These are phyloP conservation scores for Pantherophis vulpinus DNA, from an alignment of 2,797 vertebrate genomes.

Conservation along the genomic window DNA sequence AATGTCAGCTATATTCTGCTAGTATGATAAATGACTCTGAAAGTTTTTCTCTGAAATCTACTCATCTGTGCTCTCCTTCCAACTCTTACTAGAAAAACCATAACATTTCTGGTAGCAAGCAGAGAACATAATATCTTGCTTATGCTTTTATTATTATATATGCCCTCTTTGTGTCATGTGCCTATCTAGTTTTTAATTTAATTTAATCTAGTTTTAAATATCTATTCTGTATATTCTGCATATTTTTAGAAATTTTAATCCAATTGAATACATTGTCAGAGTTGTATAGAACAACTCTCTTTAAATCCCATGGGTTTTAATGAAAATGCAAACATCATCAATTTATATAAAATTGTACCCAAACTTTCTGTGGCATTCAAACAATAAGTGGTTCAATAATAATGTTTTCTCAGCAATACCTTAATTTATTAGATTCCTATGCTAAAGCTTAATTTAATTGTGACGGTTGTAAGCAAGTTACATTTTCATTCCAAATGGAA, in stretches of 20 bases:
- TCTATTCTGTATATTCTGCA: neutral
- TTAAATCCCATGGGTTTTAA: neutral
- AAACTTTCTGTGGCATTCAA: neutral
- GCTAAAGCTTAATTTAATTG: neutral
- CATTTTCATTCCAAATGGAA: slow-evolving; percentile 20
- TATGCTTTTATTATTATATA: neutral
- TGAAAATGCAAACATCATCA: neutral
- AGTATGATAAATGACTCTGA: neutral
- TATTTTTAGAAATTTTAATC: neutral
- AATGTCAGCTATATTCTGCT: neutral
- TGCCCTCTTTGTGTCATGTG: too few species aligned
- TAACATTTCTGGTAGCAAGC: neutral
- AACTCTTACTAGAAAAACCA: neutral
- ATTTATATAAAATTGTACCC: neutral
- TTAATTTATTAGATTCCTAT: neutral
- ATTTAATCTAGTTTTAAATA: neutral
- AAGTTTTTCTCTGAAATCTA: neutral
- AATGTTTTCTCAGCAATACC: neutral
- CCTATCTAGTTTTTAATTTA: neutral
- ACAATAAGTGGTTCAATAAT: too few species aligned
- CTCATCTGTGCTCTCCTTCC: neutral
- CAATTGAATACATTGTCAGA: neutral
- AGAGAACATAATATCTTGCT: neutral
- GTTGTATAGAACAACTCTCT: neutral
- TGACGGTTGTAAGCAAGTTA: neutral